Evolutionary conservation across 2,888 invertebrate genomes (phyloP), one percentile per base, ranked within the genome.

Genomic region (Hesperia comma): DNA sequence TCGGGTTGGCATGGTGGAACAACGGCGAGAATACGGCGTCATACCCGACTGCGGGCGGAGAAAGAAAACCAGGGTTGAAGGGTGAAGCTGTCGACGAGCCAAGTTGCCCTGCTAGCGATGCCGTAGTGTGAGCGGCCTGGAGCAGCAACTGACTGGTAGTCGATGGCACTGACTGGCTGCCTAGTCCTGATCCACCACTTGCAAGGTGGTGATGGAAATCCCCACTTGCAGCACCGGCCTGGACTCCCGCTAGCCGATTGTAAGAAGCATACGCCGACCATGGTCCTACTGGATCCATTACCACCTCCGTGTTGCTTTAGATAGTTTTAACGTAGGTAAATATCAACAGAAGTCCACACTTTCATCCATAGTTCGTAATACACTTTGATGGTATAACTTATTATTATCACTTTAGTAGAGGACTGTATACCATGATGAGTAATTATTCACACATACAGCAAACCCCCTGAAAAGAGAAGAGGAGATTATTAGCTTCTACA

Each of bases 261-360:
- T 97, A 97, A 78, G 96, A 95, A 85, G 95, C 94, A 90, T 96
- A 96, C 85, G 95, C 95, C 85, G 95, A 95, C 97, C 97, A 97
- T 93, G 97, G 96, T 93, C 96, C 96, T 89, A 96, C 96, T 87
- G 97, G 97, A 95, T 97, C 97, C 97, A 97, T 97, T 93, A 93
- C 93, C 93, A 92, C 86, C 91, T 92, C 85, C 88, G 91, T 90
- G 85, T 82, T 88, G 83, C 85, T 80, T 77, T 80, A 72, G 80
- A 79, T 81, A 79, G 78, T 84, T 79, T 86, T 82, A 89, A 86
- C 88, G 82, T 86, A 88, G 84, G 80, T 84, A 88, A 86, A 80
- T 89, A 85, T 92, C 88, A 92, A 86, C 86, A 85, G 82, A 85
- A 85, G 88, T 91, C 90, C 91, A 90, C 92, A 90, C 88, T 91